phyloP scores from a whole-genome alignment of 2,113 vertebrate genomes.

The Lichenostomus cassidix region DNA sequence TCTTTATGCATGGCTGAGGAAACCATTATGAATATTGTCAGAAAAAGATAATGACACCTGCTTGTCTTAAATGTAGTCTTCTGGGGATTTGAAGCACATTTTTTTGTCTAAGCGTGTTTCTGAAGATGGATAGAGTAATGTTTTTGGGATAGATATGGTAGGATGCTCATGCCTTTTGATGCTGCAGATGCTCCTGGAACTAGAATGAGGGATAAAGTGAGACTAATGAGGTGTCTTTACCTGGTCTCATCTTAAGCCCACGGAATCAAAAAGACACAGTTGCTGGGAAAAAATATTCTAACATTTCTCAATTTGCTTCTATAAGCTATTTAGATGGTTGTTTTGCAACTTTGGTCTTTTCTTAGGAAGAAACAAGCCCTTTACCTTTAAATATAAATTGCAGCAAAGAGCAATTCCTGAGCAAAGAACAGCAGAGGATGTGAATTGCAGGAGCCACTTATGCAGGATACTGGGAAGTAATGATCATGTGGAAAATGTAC shows the following conservation, averaged over 20 bases:
- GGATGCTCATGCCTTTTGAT: not conserved
- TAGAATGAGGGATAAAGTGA: not conserved
- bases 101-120: not conserved
- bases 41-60: not conserved
- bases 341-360: not conserved
- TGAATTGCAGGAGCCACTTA: conserved; percentile 50
- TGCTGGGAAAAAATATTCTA: not conserved
- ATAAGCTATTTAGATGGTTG: not conserved
- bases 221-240: not conserved
- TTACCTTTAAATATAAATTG: conserved; percentile 56
- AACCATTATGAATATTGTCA: not conserved
- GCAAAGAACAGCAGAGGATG: conserved; percentile 35
- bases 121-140: not conserved
- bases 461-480: conserved; percentile 68
- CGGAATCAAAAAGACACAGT: not conserved
- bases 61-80: not conserved
- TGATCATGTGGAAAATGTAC: conserved; percentile 74
- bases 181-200: not conserved
- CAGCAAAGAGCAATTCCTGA: conserved; percentile 28
- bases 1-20: not conserved
- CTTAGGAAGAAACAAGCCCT: conserved; percentile 3
- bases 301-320: not conserved
- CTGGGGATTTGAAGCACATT: not conserved
- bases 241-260: not conserved
- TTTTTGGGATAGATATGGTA: not conserved